A percentile compares a stretch with the other conserved stretches of the same genome.
Evolutionary conservation across 2,797 vertebrate genomes (phyloP).

Genomic region (Rhinoraja longicauda): DNA sequence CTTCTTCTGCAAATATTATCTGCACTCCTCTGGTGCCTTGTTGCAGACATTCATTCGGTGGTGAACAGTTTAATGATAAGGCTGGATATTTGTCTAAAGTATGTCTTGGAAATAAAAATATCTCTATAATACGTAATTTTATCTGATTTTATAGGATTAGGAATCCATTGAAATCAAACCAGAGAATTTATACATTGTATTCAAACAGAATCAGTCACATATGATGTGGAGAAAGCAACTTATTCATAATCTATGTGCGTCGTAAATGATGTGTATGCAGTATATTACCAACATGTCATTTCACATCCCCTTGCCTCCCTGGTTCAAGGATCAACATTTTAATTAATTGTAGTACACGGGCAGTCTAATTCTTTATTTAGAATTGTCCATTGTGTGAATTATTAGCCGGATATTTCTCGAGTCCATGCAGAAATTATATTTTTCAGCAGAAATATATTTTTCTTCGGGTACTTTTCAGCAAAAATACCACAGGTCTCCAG

Average conservation of each 20-base stretch:
- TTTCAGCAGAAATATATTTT: no score
- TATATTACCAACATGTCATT: background rate
- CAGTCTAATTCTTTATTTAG: background rate
- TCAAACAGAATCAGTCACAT: background rate
- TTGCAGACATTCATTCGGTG: background rate
- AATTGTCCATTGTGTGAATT: background rate
- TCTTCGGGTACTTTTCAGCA: no score
- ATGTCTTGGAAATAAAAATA: background rate
- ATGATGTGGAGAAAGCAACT: background rate
- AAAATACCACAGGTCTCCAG: no score
- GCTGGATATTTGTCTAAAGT: background rate
- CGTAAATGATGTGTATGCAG: background rate
- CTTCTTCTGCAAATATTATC: background rate
- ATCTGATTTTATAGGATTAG: background rate
- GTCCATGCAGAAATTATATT: no score
- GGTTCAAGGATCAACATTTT: background rate
- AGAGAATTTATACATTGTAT: background rate
- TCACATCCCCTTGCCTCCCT: background rate
- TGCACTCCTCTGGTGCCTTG: background rate
- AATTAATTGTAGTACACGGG: background rate
- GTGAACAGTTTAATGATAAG: background rate
- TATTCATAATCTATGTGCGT: background rate
- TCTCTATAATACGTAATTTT: background rate
- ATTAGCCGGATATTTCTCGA: background rate
- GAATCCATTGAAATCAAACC: background rate